These are phyloP conservation scores for Scortum barcoo DNA, from an alignment of 2,113 vertebrate species.

Conservation along the genomic window DNA sequence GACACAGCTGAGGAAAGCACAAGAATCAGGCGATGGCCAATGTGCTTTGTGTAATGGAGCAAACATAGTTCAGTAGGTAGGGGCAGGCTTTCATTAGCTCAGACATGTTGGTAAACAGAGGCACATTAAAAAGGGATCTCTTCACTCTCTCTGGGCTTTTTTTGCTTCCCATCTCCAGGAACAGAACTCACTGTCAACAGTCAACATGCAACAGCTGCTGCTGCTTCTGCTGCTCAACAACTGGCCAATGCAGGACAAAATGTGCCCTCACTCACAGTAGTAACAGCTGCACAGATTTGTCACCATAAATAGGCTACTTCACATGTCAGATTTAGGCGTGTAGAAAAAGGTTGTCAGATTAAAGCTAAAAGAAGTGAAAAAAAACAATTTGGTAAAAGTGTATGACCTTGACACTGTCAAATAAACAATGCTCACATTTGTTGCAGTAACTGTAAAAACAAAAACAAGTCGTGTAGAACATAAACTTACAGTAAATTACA, in stretches of 20 bases:
- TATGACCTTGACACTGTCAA: conserved; percentile 14
- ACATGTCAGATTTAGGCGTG: conserved; percentile 29
- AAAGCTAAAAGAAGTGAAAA: neutral
- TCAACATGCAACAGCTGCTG: conserved; percentile 72
- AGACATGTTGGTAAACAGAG: conserved; percentile 70
- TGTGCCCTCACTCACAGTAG: conserved; percentile 40
- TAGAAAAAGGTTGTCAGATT: conserved; percentile 10
- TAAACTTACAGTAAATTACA: conserved; percentile 15
- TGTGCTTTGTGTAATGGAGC: conserved; percentile 55
- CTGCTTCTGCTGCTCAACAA: conserved; percentile 47
- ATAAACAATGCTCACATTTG: conserved; percentile 37
- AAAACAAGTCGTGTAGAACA: neutral
- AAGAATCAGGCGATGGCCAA: conserved; percentile 44
- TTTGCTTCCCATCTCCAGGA: conserved; percentile 43
- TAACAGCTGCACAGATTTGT: conserved; percentile 46
- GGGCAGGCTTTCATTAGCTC: conserved; percentile 62
- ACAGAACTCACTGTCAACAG: conserved; percentile 51
- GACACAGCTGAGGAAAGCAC: conserved; percentile 45
- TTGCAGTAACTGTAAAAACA: conserved; percentile 9
- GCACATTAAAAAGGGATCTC: conserved; percentile 75
- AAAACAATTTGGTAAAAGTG: neutral
- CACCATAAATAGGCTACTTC: conserved; percentile 43
- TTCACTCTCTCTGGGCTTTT: conserved; percentile 42
- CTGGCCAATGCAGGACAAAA: conserved; percentile 53
- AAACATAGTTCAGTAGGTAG: conserved; percentile 48